Conservation (phyloP, 2,797 vertebrate species). For the Etheostoma nigrum region DNA sequence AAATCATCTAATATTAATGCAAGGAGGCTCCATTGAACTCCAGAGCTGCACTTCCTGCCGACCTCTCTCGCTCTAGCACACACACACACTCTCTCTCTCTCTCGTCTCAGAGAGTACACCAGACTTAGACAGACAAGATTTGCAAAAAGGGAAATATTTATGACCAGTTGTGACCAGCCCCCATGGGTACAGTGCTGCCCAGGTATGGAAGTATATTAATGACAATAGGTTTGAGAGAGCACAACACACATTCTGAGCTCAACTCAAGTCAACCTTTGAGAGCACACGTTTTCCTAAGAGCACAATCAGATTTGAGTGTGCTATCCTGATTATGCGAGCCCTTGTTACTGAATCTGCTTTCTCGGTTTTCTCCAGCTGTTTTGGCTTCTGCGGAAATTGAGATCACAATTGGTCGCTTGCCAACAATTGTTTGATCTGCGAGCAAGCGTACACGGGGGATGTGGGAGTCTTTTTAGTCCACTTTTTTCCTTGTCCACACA, state of each 20-base stretch:
- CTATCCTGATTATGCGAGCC: background rate
- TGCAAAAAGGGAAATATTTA: slow-evolving; percentile 69
- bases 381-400: too few species aligned
- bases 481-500: too few species aligned
- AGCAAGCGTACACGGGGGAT: too few species aligned
- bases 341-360: background rate
- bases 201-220: background rate
- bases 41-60: slow-evolving; percentile 9
- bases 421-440: too few species aligned
- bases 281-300: too few species aligned
- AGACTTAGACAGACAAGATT: slow-evolving; percentile 49
- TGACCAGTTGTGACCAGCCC: slow-evolving; percentile 57
- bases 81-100: slow-evolving; percentile 17
- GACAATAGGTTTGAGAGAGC: background rate
- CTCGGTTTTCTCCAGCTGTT: background rate
- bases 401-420: too few species aligned
- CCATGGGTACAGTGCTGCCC: slow-evolving; percentile 18
- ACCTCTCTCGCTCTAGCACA: background rate
- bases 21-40: slow-evolving; percentile 49
- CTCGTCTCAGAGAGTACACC: slow-evolving; percentile 22
- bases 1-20: slow-evolving; percentile 69
- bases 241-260: background rate
- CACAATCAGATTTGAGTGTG: background rate
- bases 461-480: too few species aligned
- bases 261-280: background rate